Conservation (phyloP, 2,797 vertebrate species). For the Pteronotus mesoamericanus region DNA sequence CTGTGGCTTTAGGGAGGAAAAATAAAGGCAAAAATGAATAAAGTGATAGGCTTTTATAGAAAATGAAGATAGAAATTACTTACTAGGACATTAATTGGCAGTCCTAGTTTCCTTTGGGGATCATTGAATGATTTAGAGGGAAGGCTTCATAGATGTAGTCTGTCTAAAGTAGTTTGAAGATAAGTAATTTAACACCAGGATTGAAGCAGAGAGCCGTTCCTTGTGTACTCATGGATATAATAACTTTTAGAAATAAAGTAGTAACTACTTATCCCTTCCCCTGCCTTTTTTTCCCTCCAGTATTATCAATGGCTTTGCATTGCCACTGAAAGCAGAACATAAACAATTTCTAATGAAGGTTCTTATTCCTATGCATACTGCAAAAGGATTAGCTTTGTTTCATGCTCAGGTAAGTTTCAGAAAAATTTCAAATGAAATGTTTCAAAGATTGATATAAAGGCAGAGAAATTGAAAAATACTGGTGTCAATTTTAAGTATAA, state of each 20-base stretch:
- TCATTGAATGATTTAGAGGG: not conserved
- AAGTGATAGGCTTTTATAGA: not conserved
- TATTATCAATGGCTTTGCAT: slow-evolving; percentile 99
- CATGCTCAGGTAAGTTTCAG: slow-evolving; percentile 93
- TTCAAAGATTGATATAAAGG: slow-evolving; percentile 20
- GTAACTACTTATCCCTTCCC: slow-evolving; percentile 52
- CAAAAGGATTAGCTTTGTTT: slow-evolving; percentile 94
- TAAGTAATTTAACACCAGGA: not conserved
- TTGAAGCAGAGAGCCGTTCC: not conserved
- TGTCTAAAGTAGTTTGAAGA: not conserved
- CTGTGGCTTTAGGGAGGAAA: not conserved
- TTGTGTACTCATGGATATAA: not conserved
- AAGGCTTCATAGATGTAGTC: not conserved
- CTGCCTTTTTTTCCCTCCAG: slow-evolving; percentile 83
- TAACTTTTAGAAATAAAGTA: not conserved
- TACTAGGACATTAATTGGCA: not conserved
- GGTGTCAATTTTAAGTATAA: not conserved
- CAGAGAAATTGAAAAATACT: not conserved
- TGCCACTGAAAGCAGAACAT: slow-evolving; percentile 98
- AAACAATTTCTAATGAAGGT: slow-evolving; percentile 99
- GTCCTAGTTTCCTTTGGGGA: not conserved
- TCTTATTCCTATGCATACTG: slow-evolving; percentile 97
- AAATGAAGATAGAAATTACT: not conserved
- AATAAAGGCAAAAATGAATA: not conserved
- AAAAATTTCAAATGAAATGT: slow-evolving; percentile 57